Base-by-base conservation (phyloP, 2,888 invertebrate species). In the Sesia bembeciformis region DNA sequence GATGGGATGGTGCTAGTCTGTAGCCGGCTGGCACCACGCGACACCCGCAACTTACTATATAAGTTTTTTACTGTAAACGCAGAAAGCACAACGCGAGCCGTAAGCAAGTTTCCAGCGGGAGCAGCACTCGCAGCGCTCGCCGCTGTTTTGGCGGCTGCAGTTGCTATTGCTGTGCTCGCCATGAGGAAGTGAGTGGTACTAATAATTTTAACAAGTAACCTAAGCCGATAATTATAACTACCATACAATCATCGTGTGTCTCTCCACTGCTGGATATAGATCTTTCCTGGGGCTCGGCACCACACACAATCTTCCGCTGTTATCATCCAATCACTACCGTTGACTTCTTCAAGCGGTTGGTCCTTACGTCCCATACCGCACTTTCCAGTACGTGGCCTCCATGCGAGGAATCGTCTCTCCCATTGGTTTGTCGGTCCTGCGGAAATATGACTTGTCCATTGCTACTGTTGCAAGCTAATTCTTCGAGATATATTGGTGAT, bases 111-210 rank as follows among this genome's bases (percentile, higher is more conserved):
- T 50, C 87, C 87, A 0, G 72, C 78, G 0, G 85, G 84, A 0
- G 86, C 84, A 0, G 84, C 82, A 3, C 59, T 85, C 4, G 85
- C 84, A 1, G 85, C 74, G 0, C 60, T 83, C 0, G 84, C 83
- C 4, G 84, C 83, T 4, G 61, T 86, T 3, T 61, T 87, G 5
- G 79, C 82, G 0, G 82, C 84, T 0, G 74, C 70, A 5, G 81
- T 71, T 3, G 86, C 81, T 5, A 75, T 84, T n/a, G 64, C 73
- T 1, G 78, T 76, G 0, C 56, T 81, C 3, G 69, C 74, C 4
- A 56, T 87, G 41, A 66, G 75, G 46, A 78, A 69, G 82, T 81
- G 62, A 68, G 65, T 59, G 39, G 51, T 51, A 42, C n/a, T 56
- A n/a, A 46, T 39, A 52, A 5, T 51, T 8, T 40, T 5, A 4